Evolutionary conservation across 1,140 invertebrate genomes (phyloP).

Genomic region (Ganaspis sp.): DNA sequence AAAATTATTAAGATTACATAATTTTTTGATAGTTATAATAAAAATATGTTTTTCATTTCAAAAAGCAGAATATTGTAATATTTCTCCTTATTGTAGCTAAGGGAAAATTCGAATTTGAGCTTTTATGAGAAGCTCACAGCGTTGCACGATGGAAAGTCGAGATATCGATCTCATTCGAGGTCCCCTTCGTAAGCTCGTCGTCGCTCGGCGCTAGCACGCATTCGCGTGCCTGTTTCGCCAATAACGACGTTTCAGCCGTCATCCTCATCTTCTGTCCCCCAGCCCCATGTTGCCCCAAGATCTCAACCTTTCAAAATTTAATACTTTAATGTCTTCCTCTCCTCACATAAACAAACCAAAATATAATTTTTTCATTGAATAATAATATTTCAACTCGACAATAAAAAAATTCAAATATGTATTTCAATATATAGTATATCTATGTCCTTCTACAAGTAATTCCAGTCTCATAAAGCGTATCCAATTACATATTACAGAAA

Average conservation of each 20-base stretch:
- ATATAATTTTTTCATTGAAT: conserved; percentile 3
- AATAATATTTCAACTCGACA: conserved; percentile 20
- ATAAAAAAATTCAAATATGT: background rate
- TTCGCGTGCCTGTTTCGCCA: conserved; percentile 55
- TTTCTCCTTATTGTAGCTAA: background rate
- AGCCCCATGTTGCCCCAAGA: conserved; percentile 30
- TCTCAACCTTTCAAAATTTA: conserved; percentile 37
- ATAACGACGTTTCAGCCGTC: conserved; percentile 53
- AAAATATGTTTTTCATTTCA: no score
- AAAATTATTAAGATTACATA: background rate
- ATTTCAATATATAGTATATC: background rate
- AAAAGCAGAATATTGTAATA: background rate
- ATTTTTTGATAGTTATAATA: no score
- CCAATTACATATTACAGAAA: no score
- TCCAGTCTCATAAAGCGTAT: no score
- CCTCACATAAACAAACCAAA: background rate
- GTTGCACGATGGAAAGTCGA: conserved; percentile 55
- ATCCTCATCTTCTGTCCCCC: conserved; percentile 41
- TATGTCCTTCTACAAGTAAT: no score
- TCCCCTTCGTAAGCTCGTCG: conserved; percentile 59
- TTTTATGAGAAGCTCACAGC: conserved; percentile 50
- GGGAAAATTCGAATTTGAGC: conserved; percentile 40
- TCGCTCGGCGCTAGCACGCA: conserved; percentile 40
- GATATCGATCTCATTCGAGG: conserved; percentile 63
- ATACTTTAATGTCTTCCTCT: conserved; percentile 38